These are phyloP conservation scores for Dendroctonus ponderosae DNA, from an alignment of 1,140 invertebrate species.

Conservation along the genomic window DNA sequence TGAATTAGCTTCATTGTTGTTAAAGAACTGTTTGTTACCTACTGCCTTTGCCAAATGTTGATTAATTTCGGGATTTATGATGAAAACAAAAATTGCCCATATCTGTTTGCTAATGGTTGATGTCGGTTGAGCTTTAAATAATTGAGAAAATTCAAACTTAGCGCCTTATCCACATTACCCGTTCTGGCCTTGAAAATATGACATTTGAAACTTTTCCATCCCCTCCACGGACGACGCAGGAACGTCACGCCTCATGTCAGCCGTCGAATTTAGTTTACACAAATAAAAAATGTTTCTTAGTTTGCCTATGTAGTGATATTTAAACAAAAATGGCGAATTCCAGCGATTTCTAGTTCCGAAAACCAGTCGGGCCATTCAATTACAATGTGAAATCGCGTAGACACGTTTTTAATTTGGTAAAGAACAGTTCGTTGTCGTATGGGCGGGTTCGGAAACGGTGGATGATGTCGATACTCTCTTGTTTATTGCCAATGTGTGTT, in stretches of 20 bases:
- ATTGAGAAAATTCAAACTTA: slow-evolving; percentile 37
- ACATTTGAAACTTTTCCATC: slow-evolving; percentile 13
- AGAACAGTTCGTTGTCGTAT: slow-evolving; percentile 36
- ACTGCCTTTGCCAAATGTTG: too few species aligned
- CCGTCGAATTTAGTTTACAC: slow-evolving; percentile 35
- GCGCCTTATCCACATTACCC: slow-evolving; percentile 41
- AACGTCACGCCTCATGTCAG: slow-evolving; percentile 21
- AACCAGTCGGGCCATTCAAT: slow-evolving; percentile 4
- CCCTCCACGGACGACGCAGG: slow-evolving; percentile 15
- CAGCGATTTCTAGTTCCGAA: slow-evolving; percentile 24
- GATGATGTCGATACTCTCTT: slow-evolving; percentile 35
- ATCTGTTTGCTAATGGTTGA: too few species aligned
- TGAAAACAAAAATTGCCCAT: too few species aligned
- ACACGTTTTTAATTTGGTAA: slow-evolving; percentile 20
- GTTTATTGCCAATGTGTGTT: slow-evolving; percentile 36
- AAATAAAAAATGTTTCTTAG: slow-evolving; percentile 38
- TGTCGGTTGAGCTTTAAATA: too few species aligned
- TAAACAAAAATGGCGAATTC: slow-evolving; percentile 8
- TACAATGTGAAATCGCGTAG: slow-evolving; percentile 26
- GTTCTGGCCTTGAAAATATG: slow-evolving; percentile 33
- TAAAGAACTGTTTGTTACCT: too few species aligned
- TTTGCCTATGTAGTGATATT: slow-evolving; percentile 6
- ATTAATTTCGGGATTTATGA: too few species aligned
- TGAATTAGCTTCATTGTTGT: too few species aligned
- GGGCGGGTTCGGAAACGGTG: slow-evolving; percentile 37